Percentiles rank a stretch among this genome's conserved stretches.
These are phyloP conservation scores for Oceanodroma tethys DNA, from an alignment of 2,113 vertebrate species.

Conservation along the genomic window DNA sequence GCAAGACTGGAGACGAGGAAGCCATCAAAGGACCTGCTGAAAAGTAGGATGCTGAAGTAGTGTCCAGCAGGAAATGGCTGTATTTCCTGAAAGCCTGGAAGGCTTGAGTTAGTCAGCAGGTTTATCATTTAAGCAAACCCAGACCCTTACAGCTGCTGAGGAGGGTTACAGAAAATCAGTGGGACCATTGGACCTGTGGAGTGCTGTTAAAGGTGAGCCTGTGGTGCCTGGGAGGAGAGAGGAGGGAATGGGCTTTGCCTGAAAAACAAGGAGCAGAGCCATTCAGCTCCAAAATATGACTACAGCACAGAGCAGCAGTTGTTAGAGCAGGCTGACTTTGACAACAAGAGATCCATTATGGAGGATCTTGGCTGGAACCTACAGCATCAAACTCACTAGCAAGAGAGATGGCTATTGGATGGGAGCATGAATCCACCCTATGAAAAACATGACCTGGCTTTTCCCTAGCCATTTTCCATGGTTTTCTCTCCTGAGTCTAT, in stretches of 20 bases:
- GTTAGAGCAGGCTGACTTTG: neutral
- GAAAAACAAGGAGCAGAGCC: neutral
- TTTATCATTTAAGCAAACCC: neutral
- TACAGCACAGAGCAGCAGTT: neutral
- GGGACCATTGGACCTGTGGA: neutral
- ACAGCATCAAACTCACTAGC: neutral
- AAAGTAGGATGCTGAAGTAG: neutral
- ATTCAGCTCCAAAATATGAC: neutral
- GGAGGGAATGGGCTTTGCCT: neutral
- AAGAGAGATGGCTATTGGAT: neutral
- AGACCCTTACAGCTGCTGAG: neutral
- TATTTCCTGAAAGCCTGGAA: no score
- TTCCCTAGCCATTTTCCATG: neutral
- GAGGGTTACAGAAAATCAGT: neutral
- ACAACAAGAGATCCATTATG: slow-evolving; percentile 15
- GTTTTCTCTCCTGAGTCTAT: neutral
- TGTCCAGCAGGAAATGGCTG: neutral
- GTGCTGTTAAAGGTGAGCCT: neutral
- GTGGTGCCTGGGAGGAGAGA: neutral
- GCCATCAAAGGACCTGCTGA: neutral
- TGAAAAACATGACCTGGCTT: neutral
- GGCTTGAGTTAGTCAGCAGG: neutral
- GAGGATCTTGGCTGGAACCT: neutral
- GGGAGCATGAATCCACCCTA: neutral
- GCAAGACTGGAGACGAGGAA: neutral